Evolutionary conservation across 2,888 invertebrate species (phyloP).

Genomic region (Drosophila lacicola): DNA sequence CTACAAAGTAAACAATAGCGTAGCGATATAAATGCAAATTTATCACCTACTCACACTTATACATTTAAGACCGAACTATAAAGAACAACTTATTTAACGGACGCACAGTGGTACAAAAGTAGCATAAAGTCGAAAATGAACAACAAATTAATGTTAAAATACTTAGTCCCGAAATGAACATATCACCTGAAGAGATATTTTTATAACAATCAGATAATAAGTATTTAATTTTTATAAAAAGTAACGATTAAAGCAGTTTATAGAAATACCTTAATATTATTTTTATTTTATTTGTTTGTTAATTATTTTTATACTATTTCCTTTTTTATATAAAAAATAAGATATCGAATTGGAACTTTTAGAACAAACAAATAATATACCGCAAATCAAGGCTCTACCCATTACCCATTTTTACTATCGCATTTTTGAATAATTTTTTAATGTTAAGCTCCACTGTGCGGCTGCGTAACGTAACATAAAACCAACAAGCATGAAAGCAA

Average conservation of each 20-base stretch:
- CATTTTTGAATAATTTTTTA: not conserved
- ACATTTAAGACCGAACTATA: conserved; percentile 37
- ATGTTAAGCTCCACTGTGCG: conserved; percentile 11
- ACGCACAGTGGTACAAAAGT: conserved; percentile 23
- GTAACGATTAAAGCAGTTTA: no score
- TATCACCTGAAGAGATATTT: no score
- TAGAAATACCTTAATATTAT: no score
- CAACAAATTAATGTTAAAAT: no score
- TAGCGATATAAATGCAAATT: conserved; percentile 78
- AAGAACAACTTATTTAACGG: conserved; percentile 75
- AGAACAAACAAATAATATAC: not conserved
- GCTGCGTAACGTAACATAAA: conserved; percentile 46
- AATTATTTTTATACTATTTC: no score
- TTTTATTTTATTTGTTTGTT: no score
- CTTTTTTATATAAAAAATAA: no score
- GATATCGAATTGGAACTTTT: no score
- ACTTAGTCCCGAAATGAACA: no score
- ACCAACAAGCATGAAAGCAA: conserved; percentile 25
- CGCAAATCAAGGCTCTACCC: not conserved
- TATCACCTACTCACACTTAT: conserved; percentile 46
- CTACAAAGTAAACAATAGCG: conserved; percentile 78
- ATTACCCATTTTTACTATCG: not conserved
- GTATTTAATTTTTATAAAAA: no score
- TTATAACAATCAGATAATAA: no score
- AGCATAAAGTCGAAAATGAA: no score